These are phyloP conservation scores for Tapera naevia DNA, from an alignment of 2,797 vertebrate genomes.

Conservation along the genomic window DNA sequence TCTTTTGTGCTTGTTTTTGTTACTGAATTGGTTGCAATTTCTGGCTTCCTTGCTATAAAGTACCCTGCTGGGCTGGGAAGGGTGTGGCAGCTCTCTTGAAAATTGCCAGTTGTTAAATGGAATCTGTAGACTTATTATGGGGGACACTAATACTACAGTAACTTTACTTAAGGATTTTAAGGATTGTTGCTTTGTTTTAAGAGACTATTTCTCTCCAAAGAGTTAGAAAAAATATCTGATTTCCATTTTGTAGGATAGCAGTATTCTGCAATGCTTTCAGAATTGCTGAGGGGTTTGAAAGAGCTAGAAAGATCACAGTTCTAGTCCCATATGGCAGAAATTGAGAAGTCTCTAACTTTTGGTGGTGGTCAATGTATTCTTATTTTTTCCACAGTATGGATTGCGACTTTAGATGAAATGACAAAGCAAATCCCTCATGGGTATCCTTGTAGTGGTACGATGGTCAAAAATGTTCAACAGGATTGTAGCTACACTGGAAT, in stretches of 20 bases:
- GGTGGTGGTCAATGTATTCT: not conserved
- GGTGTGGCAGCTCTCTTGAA: not conserved
- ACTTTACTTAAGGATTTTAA: not conserved
- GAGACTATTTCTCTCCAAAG: not conserved
- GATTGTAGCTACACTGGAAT: not conserved
- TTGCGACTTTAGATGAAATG: not conserved
- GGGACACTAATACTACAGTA: not conserved
- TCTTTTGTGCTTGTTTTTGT: not conserved
- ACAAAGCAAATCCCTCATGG: not conserved
- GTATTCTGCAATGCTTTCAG: not conserved
- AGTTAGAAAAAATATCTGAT: not conserved
- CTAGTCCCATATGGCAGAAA: not conserved
- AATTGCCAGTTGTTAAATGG: not conserved
- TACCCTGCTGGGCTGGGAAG: not conserved
- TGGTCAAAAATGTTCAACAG: not conserved
- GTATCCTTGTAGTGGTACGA: rapidly evolving
- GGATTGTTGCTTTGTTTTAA: not conserved
- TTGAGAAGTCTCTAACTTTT: not conserved
- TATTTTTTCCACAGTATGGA: not conserved
- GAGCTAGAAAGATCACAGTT: not conserved
- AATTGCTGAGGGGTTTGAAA: not conserved
- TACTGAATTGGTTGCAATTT: not conserved
- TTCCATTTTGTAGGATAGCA: not conserved
- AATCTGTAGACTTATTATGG: not conserved
- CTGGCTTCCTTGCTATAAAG: not conserved